Base-by-base conservation (phyloP, 2,888 invertebrate genomes). In the Gymnoscelis rufifasciata region DNA sequence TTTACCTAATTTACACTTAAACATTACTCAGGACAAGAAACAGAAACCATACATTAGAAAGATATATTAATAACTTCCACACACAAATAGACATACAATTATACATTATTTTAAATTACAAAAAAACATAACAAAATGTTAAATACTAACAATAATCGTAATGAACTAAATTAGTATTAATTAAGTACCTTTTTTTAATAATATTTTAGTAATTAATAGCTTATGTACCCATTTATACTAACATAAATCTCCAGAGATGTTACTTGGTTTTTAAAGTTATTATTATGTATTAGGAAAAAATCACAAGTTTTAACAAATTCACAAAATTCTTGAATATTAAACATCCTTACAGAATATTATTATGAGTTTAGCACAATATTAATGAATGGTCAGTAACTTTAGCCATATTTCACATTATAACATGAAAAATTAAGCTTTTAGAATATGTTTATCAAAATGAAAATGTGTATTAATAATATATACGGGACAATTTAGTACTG, bases 121-220 rank as follows among this genome's bases (percentile, higher is more conserved):
- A 53, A 51, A 50, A 48, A 53, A 50, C 41, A 33, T 53, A 50
- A 56, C 57, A 63, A 60, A 53, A 57, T 41, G 54, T 47, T 56
- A 56, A 60, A 62, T 47, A 54, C 52, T 57, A 59, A 52, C 48
- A 56, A 54, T 12, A 11, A 29, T 37, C 19, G 5, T 45, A 39
- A 27, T 14, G 15, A 33, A 11, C 49, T 61, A 57, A 56, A 59
- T 57, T 54, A 60, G 57, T 64, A 51, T 64, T 69, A 77, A 65
- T 78, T 79, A 79, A 79, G 79, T 79, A 79, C 79, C 59, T 56
- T 51, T 52, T 46, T 15, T 31, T 36, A 27, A 39, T 12, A 42
- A 11, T 33, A 42, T 11, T 29, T 33, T 39, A 35, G 28, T 39
- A 8, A 14, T 4, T 5, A n/a, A n/a, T n/a, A 35, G 35, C 7